Percentiles rank a stretch among this genome's conserved stretches.
These are phyloP conservation scores for Acheta domesticus DNA, from an alignment of 2,888 invertebrate genomes.

Conservation along the genomic window DNA sequence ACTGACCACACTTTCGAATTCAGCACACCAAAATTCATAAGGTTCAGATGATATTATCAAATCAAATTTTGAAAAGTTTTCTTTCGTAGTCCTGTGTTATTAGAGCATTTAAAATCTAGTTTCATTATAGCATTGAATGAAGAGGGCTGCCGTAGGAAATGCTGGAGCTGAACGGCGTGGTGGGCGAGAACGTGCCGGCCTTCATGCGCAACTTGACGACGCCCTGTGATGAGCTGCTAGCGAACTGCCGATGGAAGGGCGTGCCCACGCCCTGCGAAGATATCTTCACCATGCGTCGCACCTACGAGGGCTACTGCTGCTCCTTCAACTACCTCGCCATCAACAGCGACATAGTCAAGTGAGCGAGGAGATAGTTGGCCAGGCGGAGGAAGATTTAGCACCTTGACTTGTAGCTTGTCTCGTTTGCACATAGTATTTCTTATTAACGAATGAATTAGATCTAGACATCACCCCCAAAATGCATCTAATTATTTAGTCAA, in stretches of 20 bases:
- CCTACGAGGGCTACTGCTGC: slow-evolving; percentile 59
- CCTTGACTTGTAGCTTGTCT: too few relatives aligned
- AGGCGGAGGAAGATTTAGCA: too few relatives aligned
- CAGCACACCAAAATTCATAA: too few relatives aligned
- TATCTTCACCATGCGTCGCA: slow-evolving; percentile 49
- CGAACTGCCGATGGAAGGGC: slow-evolving; percentile 60
- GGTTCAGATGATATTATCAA: too few relatives aligned
- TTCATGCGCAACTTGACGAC: slow-evolving; percentile 47
- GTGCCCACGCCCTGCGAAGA: slow-evolving; percentile 51
- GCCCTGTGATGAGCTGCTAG: slow-evolving; percentile 52
- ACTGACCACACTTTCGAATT: too few relatives aligned
- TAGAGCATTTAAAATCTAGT: too few relatives aligned
- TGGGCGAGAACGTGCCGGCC: slow-evolving; percentile 39
- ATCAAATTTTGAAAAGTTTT: too few relatives aligned
- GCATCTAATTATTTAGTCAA: too few relatives aligned
- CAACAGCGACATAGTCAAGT: slow-evolving; percentile 47
- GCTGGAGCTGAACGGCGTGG: slow-evolving; percentile 41
- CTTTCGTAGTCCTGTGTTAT: too few relatives aligned
- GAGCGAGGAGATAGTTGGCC: slow-evolving; percentile 44
- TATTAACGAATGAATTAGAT: slow-evolving; percentile 45
- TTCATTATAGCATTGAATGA: too few relatives aligned
- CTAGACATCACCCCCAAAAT: too few relatives aligned
- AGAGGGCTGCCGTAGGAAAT: slow-evolving; percentile 29
- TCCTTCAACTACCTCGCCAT: slow-evolving; percentile 60
- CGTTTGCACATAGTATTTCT: slow-evolving; percentile 43